phyloP scores from a whole-genome alignment of 2,797 vertebrate species.

The Lepidocolaptes lacrymiger region DNA sequence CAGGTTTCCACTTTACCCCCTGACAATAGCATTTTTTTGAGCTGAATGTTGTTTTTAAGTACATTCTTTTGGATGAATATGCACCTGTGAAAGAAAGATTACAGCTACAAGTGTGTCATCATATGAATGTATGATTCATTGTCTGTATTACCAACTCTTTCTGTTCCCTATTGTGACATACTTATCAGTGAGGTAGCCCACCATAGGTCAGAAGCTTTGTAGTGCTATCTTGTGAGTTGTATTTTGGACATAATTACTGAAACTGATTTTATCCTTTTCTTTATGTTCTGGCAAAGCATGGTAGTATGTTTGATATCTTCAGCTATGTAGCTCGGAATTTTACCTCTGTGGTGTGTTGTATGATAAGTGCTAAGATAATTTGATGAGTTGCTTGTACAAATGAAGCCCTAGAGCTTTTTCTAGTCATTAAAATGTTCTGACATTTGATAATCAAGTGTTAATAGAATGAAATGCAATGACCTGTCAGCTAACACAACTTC shows the following conservation, averaged over 20 bases:
- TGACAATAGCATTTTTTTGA: neutral
- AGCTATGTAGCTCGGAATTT: neutral
- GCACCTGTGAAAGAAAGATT: neutral
- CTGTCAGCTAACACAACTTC: neutral
- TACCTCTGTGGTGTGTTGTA: neutral
- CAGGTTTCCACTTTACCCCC: neutral
- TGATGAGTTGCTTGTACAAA: neutral
- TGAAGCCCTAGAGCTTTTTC: neutral
- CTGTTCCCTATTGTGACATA: neutral
- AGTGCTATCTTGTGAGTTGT: neutral
- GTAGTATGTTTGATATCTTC: neutral
- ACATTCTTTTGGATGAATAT: neutral
- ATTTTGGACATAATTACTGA: neutral
- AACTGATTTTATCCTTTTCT: neutral
- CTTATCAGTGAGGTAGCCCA: neutral
- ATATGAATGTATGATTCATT: neutral
- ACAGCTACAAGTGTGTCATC: neutral
- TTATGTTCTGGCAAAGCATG: neutral
- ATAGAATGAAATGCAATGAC: neutral
- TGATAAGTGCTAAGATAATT: neutral
- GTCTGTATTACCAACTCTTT: neutral
- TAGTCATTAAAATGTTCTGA: neutral
- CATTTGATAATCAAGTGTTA: neutral
- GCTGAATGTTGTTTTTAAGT: neutral
- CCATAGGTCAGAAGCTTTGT: neutral